Evolutionary conservation across 1,140 invertebrate genomes (phyloP), one percentile per base, ranked within the genome.

Genomic region (Andricus grossulariae): DNA sequence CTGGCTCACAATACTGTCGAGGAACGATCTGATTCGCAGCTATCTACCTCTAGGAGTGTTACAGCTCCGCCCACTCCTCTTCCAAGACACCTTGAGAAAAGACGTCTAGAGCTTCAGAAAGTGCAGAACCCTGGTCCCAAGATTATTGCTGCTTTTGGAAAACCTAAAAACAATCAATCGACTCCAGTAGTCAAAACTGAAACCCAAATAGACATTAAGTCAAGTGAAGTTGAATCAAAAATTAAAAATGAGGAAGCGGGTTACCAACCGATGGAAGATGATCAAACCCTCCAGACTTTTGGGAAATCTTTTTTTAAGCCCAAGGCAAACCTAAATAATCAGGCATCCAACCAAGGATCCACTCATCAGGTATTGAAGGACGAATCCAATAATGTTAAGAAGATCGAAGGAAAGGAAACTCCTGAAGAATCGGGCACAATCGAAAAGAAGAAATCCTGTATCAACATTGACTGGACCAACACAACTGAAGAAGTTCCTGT

Each of bases 1-100:
- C 79, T 94, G 15, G 90, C 93, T 0, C 92, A 91, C 25, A 85
- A 88, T n/a, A 86, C 86, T 11, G 74, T 86, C 16, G 89, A 91
- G 10, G 87, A 89, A 8, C 81, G 86, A 51, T 88, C 84, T 72
- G 87, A 90, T 0, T 90, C 90, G 0, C 74, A 80, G 11, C 71
- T 88, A 52, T 91, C 89, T 3, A 81, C 74, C 25, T 70, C 71
- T n/a, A 75, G 80, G 11, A 75, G 75, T 79, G 21, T 19, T 12
- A 79, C 81, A 1, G 21, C 32, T 10, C 66, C 75, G 0, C 18
- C 79, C 12, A 80, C 78, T 5, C 72, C 79, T 6, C 11, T 75
- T 2, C 2, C 57, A 15, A 73, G 13, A n/a, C 71, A 55, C 0
- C 21, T 66, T 32, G 13, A 16, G 7, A 45, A 45, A 7, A 45